These are phyloP conservation scores for Pocillopora meandrina DNA, from an alignment of 92 coral and sea anemone species.

Conservation along the genomic window DNA sequence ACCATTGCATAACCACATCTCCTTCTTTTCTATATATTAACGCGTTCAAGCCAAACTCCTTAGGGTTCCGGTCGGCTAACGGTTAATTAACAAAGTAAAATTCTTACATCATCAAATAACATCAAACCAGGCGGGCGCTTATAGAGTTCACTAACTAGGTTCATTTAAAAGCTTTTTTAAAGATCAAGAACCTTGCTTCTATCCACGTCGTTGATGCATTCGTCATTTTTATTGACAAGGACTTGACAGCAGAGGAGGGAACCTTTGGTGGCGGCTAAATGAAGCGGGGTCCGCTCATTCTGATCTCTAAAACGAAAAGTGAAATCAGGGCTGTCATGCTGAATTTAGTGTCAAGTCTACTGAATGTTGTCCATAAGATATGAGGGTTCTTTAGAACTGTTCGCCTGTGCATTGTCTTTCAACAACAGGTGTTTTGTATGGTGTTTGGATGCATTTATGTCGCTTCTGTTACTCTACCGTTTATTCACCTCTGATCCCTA, in stretches of 20 bases:
- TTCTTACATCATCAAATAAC: too few relatives aligned
- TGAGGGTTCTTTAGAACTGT: not conserved
- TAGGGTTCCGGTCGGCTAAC: too few relatives aligned
- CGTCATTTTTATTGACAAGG: constrained; percentile 32
- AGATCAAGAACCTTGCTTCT: constrained; percentile 48
- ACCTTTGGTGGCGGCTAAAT: constrained; percentile 68
- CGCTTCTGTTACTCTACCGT: too few relatives aligned
- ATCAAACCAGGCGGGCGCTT: too few relatives aligned
- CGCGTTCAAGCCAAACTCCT: too few relatives aligned
- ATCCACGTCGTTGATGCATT: constrained; percentile 55
- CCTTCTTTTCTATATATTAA: not conserved
- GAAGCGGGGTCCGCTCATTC: constrained; percentile 60
- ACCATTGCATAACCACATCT: not conserved
- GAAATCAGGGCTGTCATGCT: not conserved
- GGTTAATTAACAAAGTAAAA: too few relatives aligned
- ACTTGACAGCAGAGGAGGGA: constrained; percentile 46
- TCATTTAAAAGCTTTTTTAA: not conserved
- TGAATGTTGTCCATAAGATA: not conserved
- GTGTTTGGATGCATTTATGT: too few relatives aligned
- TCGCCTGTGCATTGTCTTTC: too few relatives aligned
- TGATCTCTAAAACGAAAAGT: constrained; percentile 47
- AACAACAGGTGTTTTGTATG: too few relatives aligned
- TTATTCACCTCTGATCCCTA: too few relatives aligned
- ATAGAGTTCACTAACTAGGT: not conserved
- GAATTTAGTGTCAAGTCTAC: not conserved